Evolutionary conservation across 2,888 invertebrate species (phyloP), one percentile per base, ranked within the genome.

Genomic region (Trichogramma evanescens): DNA sequence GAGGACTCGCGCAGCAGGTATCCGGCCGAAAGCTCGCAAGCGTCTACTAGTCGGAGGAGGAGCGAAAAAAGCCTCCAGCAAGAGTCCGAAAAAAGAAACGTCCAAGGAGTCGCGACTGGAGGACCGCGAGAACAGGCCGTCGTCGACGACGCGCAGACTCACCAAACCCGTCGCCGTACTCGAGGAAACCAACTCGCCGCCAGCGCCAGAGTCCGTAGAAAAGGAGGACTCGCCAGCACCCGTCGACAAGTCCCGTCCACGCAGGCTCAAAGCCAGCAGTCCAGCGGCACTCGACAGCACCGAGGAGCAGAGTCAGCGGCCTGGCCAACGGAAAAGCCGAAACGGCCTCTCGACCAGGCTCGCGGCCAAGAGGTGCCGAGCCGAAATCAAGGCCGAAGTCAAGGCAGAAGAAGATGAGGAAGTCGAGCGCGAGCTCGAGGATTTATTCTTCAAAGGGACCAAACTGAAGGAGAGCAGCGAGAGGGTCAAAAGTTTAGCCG

Each of bases 361-460:
- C 50, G 54, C 65, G 48, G 49, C 62, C 41, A 63, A 56, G 8
- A 54, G 26, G 45, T 26, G n/a, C 6, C 13, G 48, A 42, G 5
- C 42, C 39, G 51, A 75, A 75, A 43, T 71, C 75, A 43, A 76
- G 77, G 56, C 68, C 4, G 77, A 77, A 63, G 69, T 75, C 51
- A 76, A 77, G 64, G 76, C 76, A 39, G 77, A 77, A 54, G 76
- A 76, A 26, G 51, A 75, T 76, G 44, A 72, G 76, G 44, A 76
- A 77, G 56, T 68, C 4, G 77, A 77, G 63, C 69, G 75, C 50
- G 77, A 77, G 64, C 77, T 76, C 39, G 77, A 77, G 54, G 76
- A 76, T 42, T 74, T 74, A 62, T 74, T 74, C 53, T 45, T 45
- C 45, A 45, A 9, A 9, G 49, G 45, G 56, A 50, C 46, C 48